These are phyloP conservation scores for Lasius fuliginosus DNA, from an alignment of 2,888 invertebrate species.

Conservation along the genomic window DNA sequence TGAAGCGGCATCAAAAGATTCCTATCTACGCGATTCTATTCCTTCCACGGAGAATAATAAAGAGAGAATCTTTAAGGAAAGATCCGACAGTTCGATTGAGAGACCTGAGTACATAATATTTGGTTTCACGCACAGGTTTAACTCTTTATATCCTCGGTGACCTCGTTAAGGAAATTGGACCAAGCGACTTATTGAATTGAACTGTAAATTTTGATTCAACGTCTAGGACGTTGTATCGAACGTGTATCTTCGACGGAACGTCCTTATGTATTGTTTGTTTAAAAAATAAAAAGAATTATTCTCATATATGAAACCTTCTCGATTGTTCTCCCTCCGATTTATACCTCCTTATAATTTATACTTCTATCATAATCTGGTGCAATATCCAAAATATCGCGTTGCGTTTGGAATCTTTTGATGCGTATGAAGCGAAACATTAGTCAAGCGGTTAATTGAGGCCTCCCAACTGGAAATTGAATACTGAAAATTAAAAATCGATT, in stretches of 20 bases:
- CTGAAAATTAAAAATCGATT: not conserved
- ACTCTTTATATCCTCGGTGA: conserved; percentile 31
- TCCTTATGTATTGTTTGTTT: conserved; percentile 32
- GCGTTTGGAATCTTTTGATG: conserved; percentile 43
- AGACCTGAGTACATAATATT: conserved; percentile 37
- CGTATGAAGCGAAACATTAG: not conserved
- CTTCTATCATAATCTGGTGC: not conserved
- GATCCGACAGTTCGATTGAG: not conserved
- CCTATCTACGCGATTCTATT: not conserved
- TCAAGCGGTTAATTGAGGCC: not conserved
- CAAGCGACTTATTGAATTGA: conserved; percentile 15
- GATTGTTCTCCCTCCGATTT: conserved; percentile 12
- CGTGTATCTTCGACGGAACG: not conserved
- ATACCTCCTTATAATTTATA: not conserved
- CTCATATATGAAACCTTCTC: not conserved
- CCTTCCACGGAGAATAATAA: not conserved
- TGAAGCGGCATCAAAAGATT: conserved; percentile 43
- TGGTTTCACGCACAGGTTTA: conserved; percentile 55
- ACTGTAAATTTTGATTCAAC: not conserved
- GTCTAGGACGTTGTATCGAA: conserved; percentile 5
- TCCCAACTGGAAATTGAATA: not conserved
- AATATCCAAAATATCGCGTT: not conserved
- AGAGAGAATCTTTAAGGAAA: not conserved
- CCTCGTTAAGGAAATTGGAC: conserved; percentile 49
- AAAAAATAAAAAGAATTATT: conserved; percentile 44